These are phyloP conservation scores for Vollenhovia emeryi DNA, from an alignment of 1,140 invertebrate species.

Conservation along the genomic window DNA sequence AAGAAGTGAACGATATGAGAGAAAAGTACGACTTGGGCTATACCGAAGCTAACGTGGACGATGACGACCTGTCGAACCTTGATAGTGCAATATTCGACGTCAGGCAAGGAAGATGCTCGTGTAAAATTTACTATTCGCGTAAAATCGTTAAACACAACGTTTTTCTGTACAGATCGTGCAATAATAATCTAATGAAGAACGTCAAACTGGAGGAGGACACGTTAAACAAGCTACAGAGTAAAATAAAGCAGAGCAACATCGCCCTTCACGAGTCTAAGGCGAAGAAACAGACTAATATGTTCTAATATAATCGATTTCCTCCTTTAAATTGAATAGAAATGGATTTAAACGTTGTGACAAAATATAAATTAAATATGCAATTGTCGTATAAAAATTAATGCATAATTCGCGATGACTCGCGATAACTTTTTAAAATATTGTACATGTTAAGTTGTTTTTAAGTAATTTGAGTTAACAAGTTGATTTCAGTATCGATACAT, in stretches of 20 bases:
- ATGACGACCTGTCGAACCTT: conserved; percentile 1
- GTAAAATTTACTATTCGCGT: not conserved
- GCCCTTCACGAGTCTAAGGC: not conserved
- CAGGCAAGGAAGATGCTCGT: conserved; percentile 9
- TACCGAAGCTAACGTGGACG: not conserved
- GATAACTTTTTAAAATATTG: not conserved
- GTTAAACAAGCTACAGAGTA: conserved; percentile 17
- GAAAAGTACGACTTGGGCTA: not conserved
- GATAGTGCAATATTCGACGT: not conserved
- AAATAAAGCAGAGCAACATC: conserved; percentile 21
- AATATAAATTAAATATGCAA: not conserved
- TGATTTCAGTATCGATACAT: not conserved
- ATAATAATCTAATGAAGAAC: not conserved
- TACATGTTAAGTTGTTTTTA: not conserved
- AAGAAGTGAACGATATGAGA: conserved; percentile 11
- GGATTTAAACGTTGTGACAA: not conserved
- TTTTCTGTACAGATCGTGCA: conserved; percentile 13
- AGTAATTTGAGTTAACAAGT: not conserved
- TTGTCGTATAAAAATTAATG: not conserved
- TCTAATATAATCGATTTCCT: not conserved
- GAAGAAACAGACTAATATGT: not conserved
- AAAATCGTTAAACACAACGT: not conserved
- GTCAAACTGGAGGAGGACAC: not conserved
- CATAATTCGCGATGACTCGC: not conserved
- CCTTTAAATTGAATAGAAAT: not conserved